Evolutionary conservation across 2,797 vertebrate genomes (phyloP).

Genomic region (Neoniphon sammara): DNA sequence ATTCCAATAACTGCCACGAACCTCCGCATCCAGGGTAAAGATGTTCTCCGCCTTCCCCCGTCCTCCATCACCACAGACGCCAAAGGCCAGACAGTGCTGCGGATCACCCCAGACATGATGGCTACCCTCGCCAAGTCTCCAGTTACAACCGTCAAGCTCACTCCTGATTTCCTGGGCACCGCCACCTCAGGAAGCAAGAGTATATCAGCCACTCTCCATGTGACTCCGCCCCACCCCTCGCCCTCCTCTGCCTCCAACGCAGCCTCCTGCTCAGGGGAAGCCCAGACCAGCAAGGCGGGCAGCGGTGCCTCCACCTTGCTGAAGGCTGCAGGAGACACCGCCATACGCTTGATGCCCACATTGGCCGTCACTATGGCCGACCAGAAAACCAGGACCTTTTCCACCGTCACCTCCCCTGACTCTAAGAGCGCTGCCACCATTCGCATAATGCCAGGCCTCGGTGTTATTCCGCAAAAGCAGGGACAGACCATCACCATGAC

Average conservation of each 20-base stretch:
- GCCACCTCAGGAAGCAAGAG: constrained; percentile 84
- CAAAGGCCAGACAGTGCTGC: constrained; percentile 96
- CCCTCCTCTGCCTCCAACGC: constrained; percentile 61
- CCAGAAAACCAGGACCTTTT: constrained; percentile 89
- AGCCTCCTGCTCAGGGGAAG: constrained; percentile 79
- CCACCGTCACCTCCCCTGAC: constrained; percentile 85
- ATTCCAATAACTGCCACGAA: constrained; percentile 94
- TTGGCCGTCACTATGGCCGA: constrained; percentile 91
- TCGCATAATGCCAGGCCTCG: constrained; percentile 94
- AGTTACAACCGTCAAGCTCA: constrained; percentile 94
- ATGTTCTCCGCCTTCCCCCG: constrained; percentile 92
- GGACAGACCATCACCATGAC: constrained; percentile 92
- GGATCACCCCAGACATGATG: constrained; percentile 99
- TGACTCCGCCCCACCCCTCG: constrained; percentile 83
- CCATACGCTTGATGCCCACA: constrained; percentile 96
- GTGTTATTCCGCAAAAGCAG: constrained; percentile 92
- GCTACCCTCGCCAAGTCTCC: constrained; percentile 97
- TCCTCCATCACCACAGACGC: constrained; percentile 98
- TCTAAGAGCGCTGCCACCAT: constrained; percentile 90
- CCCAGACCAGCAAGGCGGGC: constrained; percentile 76
- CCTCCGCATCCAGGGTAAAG: constrained; percentile 96
- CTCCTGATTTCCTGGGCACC: constrained; percentile 92
- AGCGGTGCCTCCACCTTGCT: constrained; percentile 82
- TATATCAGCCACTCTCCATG: constrained; percentile 93
- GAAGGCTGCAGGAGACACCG: constrained; percentile 85